Evolutionary conservation across 2,113 vertebrate genomes (phyloP).

Genomic region (Lagenorhynchus albirostris): DNA sequence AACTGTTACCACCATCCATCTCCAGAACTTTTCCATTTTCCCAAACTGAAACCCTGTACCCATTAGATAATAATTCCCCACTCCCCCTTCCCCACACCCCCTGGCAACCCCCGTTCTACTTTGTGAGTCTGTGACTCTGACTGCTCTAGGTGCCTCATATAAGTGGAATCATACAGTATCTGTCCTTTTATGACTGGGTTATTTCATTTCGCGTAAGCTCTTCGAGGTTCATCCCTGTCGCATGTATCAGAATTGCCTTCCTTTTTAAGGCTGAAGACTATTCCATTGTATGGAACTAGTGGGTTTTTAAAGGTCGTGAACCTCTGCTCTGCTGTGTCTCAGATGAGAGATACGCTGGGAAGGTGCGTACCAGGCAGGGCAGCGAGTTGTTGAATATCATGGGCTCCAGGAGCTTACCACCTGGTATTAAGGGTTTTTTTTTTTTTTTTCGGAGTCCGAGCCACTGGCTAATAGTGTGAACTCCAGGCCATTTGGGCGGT

Average conservation of each 20-base stretch:
- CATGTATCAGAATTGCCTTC: neutral
- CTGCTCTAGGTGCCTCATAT: neutral
- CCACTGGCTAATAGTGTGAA: neutral
- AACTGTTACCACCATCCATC: rapidly evolving
- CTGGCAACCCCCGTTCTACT: neutral
- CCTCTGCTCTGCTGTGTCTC: neutral
- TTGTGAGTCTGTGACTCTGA: neutral
- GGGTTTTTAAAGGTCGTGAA: neutral
- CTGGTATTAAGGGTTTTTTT: neutral
- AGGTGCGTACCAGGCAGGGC: no score
- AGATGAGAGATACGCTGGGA: neutral
- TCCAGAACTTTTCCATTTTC: neutral
- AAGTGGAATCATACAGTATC: neutral
- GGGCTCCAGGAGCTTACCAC: neutral
- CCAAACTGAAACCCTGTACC: neutral
- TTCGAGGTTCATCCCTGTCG: neutral
- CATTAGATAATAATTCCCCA: no score
- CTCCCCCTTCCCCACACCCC: neutral
- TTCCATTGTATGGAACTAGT: neutral
- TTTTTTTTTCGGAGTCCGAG: neutral
- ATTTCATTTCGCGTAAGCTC: neutral
- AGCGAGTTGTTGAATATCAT: neutral
- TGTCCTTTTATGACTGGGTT: neutral
- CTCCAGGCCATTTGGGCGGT: neutral
- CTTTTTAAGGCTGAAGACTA: neutral